phyloP scores from a whole-genome alignment of 2,797 vertebrate genomes.

The Pelobates cultripes region DNA sequence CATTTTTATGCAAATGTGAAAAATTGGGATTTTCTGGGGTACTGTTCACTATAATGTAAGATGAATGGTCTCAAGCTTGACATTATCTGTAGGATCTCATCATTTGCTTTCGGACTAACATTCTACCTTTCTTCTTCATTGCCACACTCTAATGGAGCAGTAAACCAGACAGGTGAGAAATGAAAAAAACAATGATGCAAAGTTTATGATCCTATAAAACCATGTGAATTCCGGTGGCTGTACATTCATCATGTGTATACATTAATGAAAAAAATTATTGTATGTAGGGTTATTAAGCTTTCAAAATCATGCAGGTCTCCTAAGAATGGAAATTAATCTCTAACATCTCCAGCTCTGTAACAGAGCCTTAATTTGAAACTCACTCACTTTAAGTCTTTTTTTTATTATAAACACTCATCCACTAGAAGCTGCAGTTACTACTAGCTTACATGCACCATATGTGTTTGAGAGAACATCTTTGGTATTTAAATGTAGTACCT shows the following conservation, averaged over 20 bases:
- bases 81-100: not conserved
- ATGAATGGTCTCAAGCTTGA: no score
- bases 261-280: not conserved
- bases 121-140: slow-evolving; percentile 75
- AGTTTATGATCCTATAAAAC: not conserved
- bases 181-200: slow-evolving; percentile 59
- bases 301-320: not conserved
- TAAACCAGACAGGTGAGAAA: slow-evolving; percentile 99
- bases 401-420: no score
- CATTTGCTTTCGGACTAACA: slow-evolving; percentile 65
- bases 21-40: no score
- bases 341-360: not conserved
- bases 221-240: not conserved
- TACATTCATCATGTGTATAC: slow-evolving; percentile 8
- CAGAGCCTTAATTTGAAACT: not conserved
- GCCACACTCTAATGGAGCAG: slow-evolving; percentile 94
- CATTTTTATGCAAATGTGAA: no score
- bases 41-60: no score
- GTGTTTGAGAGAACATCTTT: no score
- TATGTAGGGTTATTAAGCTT: not conserved
- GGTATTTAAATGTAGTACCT: no score
- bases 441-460: no score
- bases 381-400: not conserved
- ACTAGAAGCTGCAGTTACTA: no score
- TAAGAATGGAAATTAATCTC: not conserved